A percentile compares a stretch with the other conserved stretches of the same genome.
Evolutionary conservation across 2,113 vertebrate genomes (phyloP).

Genomic region (Dermatemys mawii): DNA sequence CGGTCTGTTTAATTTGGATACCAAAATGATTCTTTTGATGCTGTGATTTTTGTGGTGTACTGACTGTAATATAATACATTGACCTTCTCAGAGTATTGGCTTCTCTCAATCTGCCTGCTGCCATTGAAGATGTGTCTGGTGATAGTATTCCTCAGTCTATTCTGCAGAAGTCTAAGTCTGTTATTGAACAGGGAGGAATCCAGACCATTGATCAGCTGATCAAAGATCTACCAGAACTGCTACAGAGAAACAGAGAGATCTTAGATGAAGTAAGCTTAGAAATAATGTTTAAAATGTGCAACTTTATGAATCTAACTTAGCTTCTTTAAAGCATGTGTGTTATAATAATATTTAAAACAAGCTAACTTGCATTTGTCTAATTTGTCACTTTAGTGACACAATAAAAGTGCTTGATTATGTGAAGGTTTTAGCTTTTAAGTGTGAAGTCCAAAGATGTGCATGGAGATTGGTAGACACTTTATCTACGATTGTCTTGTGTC

Average conservation of each 20-base stretch:
- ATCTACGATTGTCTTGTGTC: background rate
- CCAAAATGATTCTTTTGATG: background rate
- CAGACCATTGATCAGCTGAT: conserved; percentile 96
- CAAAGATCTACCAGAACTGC: conserved; percentile 92
- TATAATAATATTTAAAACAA: background rate
- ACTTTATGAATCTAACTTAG: background rate
- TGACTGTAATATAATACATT: background rate
- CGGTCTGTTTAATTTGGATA: background rate
- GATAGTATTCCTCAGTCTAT: conserved; percentile 96
- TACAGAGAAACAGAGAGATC: conserved; percentile 96
- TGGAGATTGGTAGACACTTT: background rate
- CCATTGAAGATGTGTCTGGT: conserved; percentile 95
- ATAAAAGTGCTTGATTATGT: background rate
- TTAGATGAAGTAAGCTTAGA: conserved; percentile 87
- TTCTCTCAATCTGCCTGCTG: conserved; percentile 96
- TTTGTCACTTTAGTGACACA: background rate
- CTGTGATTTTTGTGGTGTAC: background rate
- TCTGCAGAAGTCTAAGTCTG: conserved; percentile 88
- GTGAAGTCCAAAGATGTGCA: background rate
- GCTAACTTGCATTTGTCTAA: background rate
- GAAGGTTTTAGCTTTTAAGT: background rate
- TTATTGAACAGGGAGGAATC: conserved; percentile 93
- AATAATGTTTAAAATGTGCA: background rate
- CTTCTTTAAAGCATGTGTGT: background rate
- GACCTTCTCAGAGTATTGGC: conserved; percentile 87